These are phyloP conservation scores for Agapornis roseicollis DNA, from an alignment of 2,113 vertebrate species.

Conservation along the genomic window DNA sequence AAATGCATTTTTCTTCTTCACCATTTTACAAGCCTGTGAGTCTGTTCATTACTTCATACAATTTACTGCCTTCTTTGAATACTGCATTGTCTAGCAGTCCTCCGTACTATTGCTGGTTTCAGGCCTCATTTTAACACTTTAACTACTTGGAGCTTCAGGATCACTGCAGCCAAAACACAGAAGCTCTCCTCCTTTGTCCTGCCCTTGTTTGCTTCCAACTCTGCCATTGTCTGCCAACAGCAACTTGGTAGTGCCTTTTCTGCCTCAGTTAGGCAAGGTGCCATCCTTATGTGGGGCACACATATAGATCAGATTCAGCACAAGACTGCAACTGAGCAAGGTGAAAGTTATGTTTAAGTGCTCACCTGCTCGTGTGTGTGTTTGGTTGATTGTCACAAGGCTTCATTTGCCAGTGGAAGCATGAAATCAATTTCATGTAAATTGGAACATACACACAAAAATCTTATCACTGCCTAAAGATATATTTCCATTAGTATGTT, in stretches of 20 bases:
- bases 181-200: background rate
- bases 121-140: background rate
- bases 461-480: background rate
- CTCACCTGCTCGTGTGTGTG: background rate
- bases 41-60: background rate
- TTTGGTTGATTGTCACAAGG: background rate
- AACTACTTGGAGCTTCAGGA: background rate
- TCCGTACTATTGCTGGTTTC: background rate
- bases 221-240: background rate
- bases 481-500: background rate
- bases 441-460: background rate
- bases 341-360: background rate
- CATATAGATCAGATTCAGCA: background rate
- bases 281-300: accelerated
- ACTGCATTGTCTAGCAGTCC: background rate
- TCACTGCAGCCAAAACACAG: background rate
- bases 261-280: background rate
- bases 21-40: conserved; percentile 1
- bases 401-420: background rate
- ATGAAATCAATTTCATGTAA: background rate
- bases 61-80: background rate
- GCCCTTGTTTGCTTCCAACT: background rate
- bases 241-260: too few relatives aligned
- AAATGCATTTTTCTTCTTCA: conserved; percentile 22
- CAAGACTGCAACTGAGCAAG: background rate